A percentile compares a stretch with the other conserved stretches of the same genome.
phyloP scores from a whole-genome alignment of 2,797 vertebrate genomes.

The Artibeus lituratus region DNA sequence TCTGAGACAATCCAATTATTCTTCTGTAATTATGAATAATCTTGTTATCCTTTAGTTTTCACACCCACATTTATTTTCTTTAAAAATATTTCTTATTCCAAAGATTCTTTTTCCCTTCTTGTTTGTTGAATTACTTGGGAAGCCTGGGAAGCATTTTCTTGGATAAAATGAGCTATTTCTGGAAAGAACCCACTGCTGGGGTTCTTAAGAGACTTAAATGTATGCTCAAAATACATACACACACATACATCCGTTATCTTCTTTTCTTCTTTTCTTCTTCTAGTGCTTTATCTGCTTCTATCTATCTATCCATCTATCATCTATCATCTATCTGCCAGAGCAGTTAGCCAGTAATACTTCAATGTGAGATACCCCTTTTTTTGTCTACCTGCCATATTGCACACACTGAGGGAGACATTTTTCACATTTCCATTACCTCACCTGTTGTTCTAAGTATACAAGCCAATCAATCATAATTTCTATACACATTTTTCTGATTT shows the following conservation, averaged over 20 bases:
- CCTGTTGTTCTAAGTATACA: background rate
- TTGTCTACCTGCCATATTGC: background rate
- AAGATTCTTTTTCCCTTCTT: background rate
- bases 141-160: background rate
- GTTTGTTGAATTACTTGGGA: background rate
- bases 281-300: background rate
- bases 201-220: background rate
- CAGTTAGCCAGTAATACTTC: background rate
- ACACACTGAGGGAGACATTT: background rate
- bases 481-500: background rate
- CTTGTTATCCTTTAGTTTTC: background rate
- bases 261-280: background rate
- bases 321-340: background rate
- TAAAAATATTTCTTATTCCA: background rate
- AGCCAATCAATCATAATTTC: background rate
- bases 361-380: background rate
- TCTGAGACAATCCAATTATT: background rate
- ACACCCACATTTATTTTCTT: background rate
- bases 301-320: background rate
- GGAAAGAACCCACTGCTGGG: background rate
- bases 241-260: background rate
- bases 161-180: background rate
- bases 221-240: background rate
- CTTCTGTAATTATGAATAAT: background rate
- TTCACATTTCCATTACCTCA: background rate